Conservation (phyloP, 2,888 invertebrate species). For the Drosophila paranaensis region DNA sequence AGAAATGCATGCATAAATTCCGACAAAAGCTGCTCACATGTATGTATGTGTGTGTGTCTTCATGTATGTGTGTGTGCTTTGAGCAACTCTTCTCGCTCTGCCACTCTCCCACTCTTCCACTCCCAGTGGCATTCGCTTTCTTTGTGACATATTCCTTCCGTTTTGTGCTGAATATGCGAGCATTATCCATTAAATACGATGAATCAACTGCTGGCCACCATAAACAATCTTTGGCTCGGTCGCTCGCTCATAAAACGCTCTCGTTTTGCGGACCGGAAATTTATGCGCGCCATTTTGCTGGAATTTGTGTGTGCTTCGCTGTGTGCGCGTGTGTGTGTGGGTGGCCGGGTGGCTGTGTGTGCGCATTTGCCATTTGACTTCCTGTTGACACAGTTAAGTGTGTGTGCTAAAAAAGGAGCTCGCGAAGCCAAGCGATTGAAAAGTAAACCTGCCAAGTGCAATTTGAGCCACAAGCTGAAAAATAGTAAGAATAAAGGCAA, state of each 20-base stretch:
- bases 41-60: constrained; percentile 2
- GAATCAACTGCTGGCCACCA: constrained; percentile 77
- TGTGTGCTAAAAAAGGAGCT: constrained; percentile 24
- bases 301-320: not conserved
- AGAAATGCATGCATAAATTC: constrained; percentile 19
- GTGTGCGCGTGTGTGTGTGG: constrained; percentile 5
- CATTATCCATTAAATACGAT: constrained; percentile 77
- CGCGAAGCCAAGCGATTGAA: constrained; percentile 17
- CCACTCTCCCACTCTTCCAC: not conserved
- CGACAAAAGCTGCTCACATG: constrained; percentile 7
- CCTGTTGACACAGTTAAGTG: constrained; percentile 73
- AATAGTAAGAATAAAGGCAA: not conserved
- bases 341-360: constrained; percentile 20
- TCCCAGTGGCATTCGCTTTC: not conserved
- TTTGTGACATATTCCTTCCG: constrained; percentile 42
- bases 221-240: constrained; percentile 75
- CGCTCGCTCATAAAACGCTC: constrained; percentile 67
- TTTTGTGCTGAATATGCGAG: constrained; percentile 47
- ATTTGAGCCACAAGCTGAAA: constrained; percentile 17
- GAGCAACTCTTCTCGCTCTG: constrained; percentile 1
- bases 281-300: constrained; percentile 75
- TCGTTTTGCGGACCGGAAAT: constrained; percentile 67
- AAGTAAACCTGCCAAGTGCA: constrained; percentile 30
- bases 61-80: too few relatives aligned
- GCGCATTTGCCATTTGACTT: constrained; percentile 61